Conservation (phyloP, 2,797 vertebrate species). For the Okamejei kenojei region DNA sequence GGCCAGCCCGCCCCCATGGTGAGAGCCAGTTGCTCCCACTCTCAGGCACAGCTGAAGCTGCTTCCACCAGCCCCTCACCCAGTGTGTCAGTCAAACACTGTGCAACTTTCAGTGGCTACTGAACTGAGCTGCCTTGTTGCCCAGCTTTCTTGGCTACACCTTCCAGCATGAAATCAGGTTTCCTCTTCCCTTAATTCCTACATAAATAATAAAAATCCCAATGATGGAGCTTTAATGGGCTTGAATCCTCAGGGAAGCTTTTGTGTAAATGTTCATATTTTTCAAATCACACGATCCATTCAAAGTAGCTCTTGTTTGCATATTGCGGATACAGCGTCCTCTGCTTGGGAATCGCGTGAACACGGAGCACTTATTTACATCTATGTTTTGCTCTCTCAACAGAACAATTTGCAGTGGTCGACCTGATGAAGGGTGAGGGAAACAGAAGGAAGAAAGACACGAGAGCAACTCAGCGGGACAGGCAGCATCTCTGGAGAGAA, state of each 20-base stretch:
- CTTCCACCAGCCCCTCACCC: neutral
- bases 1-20: no score
- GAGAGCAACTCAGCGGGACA: no score
- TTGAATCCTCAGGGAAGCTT: conserved; percentile 18
- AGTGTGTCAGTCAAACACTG: neutral
- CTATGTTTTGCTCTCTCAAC: no score
- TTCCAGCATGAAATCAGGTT: conserved; percentile 32
- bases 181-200: conserved; percentile 24
- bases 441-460: no score
- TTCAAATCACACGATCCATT: neutral
- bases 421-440: neutral
- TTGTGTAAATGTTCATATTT: neutral
- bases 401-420: neutral
- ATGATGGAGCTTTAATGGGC: conserved; percentile 6
- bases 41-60: neutral
- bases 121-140: neutral
- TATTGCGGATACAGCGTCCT: neutral
- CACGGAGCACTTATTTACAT: neutral
- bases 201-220: conserved; percentile 31
- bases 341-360: neutral
- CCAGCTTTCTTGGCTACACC: neutral
- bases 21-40: no score
- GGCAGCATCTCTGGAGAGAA: no score
- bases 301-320: neutral
- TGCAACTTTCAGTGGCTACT: neutral